Evolutionary conservation across 2,113 vertebrate genomes (phyloP), one percentile per base, ranked within the genome.

Genomic region (Mola mola): DNA sequence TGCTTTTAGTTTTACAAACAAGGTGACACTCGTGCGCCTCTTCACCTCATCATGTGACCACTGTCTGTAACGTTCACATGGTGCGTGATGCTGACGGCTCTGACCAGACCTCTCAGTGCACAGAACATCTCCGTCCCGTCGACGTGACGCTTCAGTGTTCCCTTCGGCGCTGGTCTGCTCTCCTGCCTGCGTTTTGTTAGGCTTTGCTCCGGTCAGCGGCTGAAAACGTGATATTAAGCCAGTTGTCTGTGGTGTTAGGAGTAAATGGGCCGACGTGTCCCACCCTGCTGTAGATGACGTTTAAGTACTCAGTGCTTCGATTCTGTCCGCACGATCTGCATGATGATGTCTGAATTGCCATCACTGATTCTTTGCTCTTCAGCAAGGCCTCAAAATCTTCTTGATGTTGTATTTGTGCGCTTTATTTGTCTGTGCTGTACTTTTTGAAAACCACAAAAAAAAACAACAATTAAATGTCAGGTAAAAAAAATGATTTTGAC

Each of bases 381-480:
- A 76, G 44, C 69, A 41, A 71, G 51, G 41, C 63, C 26, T 28
- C 6, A 38, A 59, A 20, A 41, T 52, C 49, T 70, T 51, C 29
- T 73, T 11, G 24, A 62, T 86, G 69, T 83, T 59, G 79, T 86
- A 56, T 53, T 24, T 20, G 47, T 73, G 74, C 57, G 78, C 70
- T 83, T 81, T 48, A 72, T 75, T 85, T 78, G 61, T 83, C 67
- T 78, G 87, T 85, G 79, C 60, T 84, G 82, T 88, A 79, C 69
- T 82, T 36, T 86, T 90, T 87, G 73, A 70, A 88, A 68, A 84
- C 34, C 67, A 80, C 72, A 85, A 88, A 86, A 83, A 88, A 83
- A 81, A 64, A 13, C n/a, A n/a, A n/a, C n/a, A n/a, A n/a, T n/a
- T 64, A 49, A 76, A 71, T 82, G 81, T 87, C 73, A 33, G 9